Evolutionary conservation across 2,888 invertebrate genomes (phyloP), one percentile per base, ranked within the genome.

Genomic region (Eugnorisma glareosa): DNA sequence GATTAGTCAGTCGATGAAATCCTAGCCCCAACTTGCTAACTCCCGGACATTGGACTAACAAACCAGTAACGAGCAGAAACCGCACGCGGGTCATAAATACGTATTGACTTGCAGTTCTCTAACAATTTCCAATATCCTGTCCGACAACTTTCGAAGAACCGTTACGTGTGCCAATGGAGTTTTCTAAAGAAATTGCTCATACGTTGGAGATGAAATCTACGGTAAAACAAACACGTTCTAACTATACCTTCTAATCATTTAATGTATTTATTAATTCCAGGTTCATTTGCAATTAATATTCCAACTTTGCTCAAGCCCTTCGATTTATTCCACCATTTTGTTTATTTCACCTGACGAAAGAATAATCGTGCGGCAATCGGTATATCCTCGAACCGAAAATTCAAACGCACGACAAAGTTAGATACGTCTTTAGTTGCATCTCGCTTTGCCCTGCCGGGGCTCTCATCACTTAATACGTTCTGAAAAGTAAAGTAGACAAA

Each of bases 61-160:
- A 77, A 75, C 76, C 71, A 28, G 66, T 83, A 75, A 80, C 84
- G 48, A 80, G 67, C 31, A 43, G 31, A 71, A 59, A 70, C 68
- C 64, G 76, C 79, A 69, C 73, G 59, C 24, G 28, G 68, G 54
- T 75, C 79, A 82, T 87, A 82, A 77, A 87, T 85, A 84, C 78
- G 75, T 82, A 77, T 82, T 82, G 87, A 79, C 79, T 64, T 67
- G 51, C 72, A 77, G 75, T 76, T 82, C 85, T 45, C 69, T 85
- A 82, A 85, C 86, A 77, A 86, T 82, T 85, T 87, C 87, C 86
- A 86, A 86, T 86, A 86, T 82, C 86, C 75, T 82, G 82, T 63
- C 82, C 40, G 54, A 18, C 59, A 68, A 73, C 75, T 66, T 48
- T 57, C 18, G 10, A 13, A 10, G 28, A 40, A 2, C n/a, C 28